phyloP scores from a whole-genome alignment of 2,888 invertebrate genomes.

The Helicoverpa assulta region DNA sequence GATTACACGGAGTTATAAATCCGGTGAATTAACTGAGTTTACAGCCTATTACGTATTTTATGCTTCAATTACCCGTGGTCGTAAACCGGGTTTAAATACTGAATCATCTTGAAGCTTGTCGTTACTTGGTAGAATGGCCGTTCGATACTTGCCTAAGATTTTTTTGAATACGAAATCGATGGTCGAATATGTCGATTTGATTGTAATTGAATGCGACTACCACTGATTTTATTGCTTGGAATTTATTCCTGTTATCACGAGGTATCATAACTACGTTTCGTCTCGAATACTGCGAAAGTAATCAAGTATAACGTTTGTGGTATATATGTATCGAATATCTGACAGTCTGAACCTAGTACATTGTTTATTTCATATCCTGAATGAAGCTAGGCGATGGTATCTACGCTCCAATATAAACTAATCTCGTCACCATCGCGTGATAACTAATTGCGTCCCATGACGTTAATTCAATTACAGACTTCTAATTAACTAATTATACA shows the following conservation, averaged over 20 bases:
- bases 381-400: slow-evolving; percentile 2
- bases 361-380: slow-evolving; percentile 22
- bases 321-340: slow-evolving; percentile 10
- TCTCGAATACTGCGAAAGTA: slow-evolving; percentile 39
- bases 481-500: slow-evolving; percentile 35
- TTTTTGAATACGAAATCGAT: neutral
- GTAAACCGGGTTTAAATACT: slow-evolving; percentile 37
- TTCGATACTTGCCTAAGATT: slow-evolving; percentile 1
- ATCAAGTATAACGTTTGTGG: slow-evolving; percentile 25
- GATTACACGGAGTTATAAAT: slow-evolving; percentile 18
- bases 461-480: slow-evolving; percentile 27
- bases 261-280: slow-evolving; percentile 2
- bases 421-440: slow-evolving; percentile 41
- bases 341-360: neutral
- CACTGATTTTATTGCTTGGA: neutral
- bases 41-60: slow-evolving; percentile 43
- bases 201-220: slow-evolving; percentile 5
- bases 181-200: neutral
- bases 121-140: slow-evolving; percentile 15
- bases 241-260: slow-evolving; percentile 2
- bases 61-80: slow-evolving; percentile 37
- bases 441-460: slow-evolving; percentile 28
- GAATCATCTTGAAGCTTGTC: slow-evolving; percentile 18
- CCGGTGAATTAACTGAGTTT: slow-evolving; percentile 25
- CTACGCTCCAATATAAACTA: slow-evolving; percentile 10